These are phyloP conservation scores for Stenodema calcarata DNA, from an alignment of 2,888 invertebrate species.

Conservation along the genomic window DNA sequence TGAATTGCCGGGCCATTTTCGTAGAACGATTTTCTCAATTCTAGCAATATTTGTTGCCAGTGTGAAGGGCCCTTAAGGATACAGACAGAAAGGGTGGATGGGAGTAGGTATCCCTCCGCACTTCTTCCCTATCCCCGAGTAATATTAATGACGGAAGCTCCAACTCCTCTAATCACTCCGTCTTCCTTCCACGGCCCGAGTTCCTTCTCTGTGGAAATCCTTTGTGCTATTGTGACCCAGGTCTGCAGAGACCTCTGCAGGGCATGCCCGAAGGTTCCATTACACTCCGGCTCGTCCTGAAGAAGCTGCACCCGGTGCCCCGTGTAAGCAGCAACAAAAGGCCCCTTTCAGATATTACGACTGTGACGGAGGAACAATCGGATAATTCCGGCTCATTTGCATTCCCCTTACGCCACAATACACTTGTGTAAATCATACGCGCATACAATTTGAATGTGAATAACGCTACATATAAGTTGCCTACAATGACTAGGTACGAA, in stretches of 20 bases:
- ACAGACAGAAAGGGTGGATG: no score
- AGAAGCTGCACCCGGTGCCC: neutral
- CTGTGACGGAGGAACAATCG: neutral
- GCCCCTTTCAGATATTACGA: neutral
- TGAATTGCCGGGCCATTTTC: no score
- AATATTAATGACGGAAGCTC: neutral
- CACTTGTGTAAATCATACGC: neutral
- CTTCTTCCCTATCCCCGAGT: no score
- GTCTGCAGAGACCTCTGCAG: neutral
- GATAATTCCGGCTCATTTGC: neutral
- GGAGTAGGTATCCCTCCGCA: no score
- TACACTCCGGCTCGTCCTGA: neutral
- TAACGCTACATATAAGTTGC: neutral
- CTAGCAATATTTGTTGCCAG: no score
- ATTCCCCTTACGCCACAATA: neutral
- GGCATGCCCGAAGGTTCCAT: neutral
- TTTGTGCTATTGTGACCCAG: neutral
- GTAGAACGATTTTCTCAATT: no score
- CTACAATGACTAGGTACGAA: no score
- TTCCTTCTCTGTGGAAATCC: neutral
- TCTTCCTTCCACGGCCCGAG: neutral
- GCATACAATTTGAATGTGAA: neutral
- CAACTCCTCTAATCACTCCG: neutral
- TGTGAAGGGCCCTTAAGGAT: no score
- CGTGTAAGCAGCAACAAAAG: neutral